These are phyloP conservation scores for Laspeyria flexula DNA, from an alignment of 2,888 invertebrate genomes.

Conservation along the genomic window DNA sequence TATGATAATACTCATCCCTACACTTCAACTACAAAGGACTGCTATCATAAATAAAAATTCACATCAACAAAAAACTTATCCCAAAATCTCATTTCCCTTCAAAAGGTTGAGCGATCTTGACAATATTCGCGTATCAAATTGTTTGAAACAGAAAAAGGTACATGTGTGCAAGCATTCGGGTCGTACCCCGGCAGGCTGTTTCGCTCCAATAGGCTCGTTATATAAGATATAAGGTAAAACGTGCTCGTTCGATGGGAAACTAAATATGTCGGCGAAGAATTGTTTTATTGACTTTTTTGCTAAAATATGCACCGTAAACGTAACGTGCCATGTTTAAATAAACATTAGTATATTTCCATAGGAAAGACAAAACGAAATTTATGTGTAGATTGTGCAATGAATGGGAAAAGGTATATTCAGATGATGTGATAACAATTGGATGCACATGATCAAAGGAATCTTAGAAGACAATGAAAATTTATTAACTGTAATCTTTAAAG, in stretches of 20 bases:
- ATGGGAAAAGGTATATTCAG: not conserved
- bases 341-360: not conserved
- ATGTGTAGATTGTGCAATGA: not conserved
- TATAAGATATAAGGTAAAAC: slow-evolving; percentile 21
- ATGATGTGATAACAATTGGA: not conserved
- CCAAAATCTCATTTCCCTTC: slow-evolving; percentile 23
- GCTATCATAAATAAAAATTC: slow-evolving; percentile 7
- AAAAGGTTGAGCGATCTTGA: slow-evolving; percentile 21
- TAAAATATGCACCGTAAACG: slow-evolving; percentile 14
- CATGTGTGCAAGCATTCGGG: slow-evolving; percentile 18
- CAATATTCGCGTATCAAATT: slow-evolving; percentile 26
- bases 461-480: not conserved
- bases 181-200: slow-evolving; percentile 1
- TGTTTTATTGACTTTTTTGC: slow-evolving; percentile 16
- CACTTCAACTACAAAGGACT: slow-evolving; percentile 1
- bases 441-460: not conserved
- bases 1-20: not conserved
- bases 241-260: slow-evolving; percentile 18
- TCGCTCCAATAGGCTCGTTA: slow-evolving; percentile 18
- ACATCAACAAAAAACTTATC: slow-evolving; percentile 11
- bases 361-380: not conserved
- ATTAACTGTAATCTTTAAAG: too few species aligned
- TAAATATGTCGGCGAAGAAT: slow-evolving; percentile 14
- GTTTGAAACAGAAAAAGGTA: slow-evolving; percentile 24
- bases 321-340: slow-evolving; percentile 1